Evolutionary conservation across 2,113 vertebrate genomes (phyloP), one percentile per base, ranked within the genome.

Genomic region (Petrocephalus microphthalmus): DNA sequence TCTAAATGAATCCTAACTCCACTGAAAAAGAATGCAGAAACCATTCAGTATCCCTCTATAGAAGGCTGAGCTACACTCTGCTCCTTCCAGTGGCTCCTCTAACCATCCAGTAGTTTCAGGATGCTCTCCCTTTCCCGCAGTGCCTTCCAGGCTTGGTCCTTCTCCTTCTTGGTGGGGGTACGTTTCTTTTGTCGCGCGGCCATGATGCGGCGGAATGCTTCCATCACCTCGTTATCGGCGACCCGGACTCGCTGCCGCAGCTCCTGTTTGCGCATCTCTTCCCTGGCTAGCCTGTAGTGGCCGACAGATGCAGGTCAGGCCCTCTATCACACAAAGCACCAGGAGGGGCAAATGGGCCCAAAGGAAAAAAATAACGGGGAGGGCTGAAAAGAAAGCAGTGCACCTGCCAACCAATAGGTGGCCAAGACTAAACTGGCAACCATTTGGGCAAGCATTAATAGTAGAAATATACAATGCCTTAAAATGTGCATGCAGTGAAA

Each of bases 151-250:
- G 98, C 98, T 93, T 99, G 98, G 92, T 99, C 98, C 86, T 99
- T 99, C 92, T 99, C 98, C 91, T 99, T 99, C 94, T 99, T 99
- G 42, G 98, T 99, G 0, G 98, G 98, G 0, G 98, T 99, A 88
- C 98, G 97, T 91, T 99, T 99, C 96, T 99, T 99, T 93, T 99
- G 98, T 90, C 98, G 95, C 10, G 98, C 98, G 0, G 97, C 98
- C 98, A 99, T 99, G 94, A 99, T 99, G 93, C 98, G 97, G n/a
- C 98, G 96, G 92, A 99, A 99, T n/a, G 97, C 98, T 0, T 99
- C 98, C 98, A 99, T 99, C 89, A 99, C 98, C 90, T 99, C 98
- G 0, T 99, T 99, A 94, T 99, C 98, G 0, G 98, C 96, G 93
- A 99, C 97, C 83, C 98, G 95, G 84, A 99, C 98, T 0, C 97